phyloP scores from a whole-genome alignment of 2,888 invertebrate species.

The Spisula subtruncata region DNA sequence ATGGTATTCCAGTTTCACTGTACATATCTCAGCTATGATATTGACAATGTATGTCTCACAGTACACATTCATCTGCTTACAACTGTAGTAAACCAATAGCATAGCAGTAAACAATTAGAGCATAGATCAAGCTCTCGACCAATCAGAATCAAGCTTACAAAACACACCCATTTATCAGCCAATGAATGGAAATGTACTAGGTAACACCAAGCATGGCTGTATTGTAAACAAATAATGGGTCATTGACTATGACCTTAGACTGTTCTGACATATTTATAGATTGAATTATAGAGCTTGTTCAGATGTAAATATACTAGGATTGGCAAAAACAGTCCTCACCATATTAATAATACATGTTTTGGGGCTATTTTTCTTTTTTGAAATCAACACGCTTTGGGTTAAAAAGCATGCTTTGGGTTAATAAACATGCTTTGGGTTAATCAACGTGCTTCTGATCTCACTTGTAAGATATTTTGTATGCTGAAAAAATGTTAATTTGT shows the following conservation, averaged over 20 bases:
- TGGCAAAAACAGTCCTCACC: no score
- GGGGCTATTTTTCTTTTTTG: no score
- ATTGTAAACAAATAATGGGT: conserved; percentile 30
- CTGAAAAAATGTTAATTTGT: no score
- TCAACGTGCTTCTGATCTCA: no score
- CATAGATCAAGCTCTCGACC: conserved; percentile 32
- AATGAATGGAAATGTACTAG: conserved; percentile 46
- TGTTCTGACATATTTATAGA: no score
- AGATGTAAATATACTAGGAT: no score
- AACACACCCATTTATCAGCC: conserved; percentile 45
- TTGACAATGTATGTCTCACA: conserved; percentile 4
- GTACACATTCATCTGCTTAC: not conserved
- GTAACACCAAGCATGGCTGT: not conserved
- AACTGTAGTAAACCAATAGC: not conserved
- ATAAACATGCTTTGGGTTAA: no score
- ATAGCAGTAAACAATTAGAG: conserved; percentile 34
- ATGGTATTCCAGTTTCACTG: conserved; percentile 12
- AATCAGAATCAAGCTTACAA: conserved; percentile 50
- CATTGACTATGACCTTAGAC: not conserved
- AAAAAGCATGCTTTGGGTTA: no score
- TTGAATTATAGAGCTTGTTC: no score
- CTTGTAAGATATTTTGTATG: no score
- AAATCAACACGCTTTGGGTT: no score
- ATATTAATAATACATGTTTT: no score
- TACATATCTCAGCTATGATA: not conserved